Conservation (phyloP, 2,888 invertebrate genomes). For the Tortricodes alternella region DNA sequence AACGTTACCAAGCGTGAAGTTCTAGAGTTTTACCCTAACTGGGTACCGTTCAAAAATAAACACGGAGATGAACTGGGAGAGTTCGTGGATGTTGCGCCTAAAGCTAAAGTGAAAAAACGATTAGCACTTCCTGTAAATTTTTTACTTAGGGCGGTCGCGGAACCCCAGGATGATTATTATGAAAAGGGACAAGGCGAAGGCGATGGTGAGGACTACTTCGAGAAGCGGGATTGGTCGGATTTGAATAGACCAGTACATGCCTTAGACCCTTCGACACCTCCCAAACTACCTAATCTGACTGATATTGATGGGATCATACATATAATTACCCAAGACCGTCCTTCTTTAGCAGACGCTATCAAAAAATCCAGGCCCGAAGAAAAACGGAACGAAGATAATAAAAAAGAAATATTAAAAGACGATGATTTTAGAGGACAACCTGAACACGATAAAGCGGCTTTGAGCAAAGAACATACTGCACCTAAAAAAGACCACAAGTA, state of each 20-base stretch:
- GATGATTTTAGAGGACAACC: slow-evolving; percentile 28
- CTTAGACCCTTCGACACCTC: slow-evolving; percentile 34
- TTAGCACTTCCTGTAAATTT: slow-evolving; percentile 67
- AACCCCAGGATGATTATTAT: slow-evolving; percentile 62
- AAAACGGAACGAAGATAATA: slow-evolving; percentile 22
- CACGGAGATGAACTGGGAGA: slow-evolving; percentile 67
- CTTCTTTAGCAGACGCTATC: slow-evolving; percentile 43
- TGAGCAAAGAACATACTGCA: background rate
- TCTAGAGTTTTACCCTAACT: slow-evolving; percentile 66
- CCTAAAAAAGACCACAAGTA: slow-evolving; percentile 23
- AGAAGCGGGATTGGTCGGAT: slow-evolving; percentile 73
- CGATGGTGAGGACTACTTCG: slow-evolving; percentile 64
- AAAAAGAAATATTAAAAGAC: slow-evolving; percentile 23
- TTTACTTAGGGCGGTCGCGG: slow-evolving; percentile 59
- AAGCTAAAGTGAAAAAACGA: slow-evolving; percentile 67
- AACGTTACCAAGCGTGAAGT: slow-evolving; percentile 61
- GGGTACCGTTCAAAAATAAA: slow-evolving; percentile 77
- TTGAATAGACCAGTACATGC: slow-evolving; percentile 45
- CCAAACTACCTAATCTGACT: slow-evolving; percentile 51
- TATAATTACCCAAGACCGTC: slow-evolving; percentile 51
- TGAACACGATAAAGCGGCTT: slow-evolving; percentile 5
- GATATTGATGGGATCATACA: slow-evolving; percentile 68
- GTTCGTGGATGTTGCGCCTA: slow-evolving; percentile 53
- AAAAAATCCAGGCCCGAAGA: slow-evolving; percentile 33
- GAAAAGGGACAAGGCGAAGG: slow-evolving; percentile 63